These are phyloP conservation scores for Guaruba guarouba DNA, from an alignment of 2,113 vertebrate species.

Conservation along the genomic window DNA sequence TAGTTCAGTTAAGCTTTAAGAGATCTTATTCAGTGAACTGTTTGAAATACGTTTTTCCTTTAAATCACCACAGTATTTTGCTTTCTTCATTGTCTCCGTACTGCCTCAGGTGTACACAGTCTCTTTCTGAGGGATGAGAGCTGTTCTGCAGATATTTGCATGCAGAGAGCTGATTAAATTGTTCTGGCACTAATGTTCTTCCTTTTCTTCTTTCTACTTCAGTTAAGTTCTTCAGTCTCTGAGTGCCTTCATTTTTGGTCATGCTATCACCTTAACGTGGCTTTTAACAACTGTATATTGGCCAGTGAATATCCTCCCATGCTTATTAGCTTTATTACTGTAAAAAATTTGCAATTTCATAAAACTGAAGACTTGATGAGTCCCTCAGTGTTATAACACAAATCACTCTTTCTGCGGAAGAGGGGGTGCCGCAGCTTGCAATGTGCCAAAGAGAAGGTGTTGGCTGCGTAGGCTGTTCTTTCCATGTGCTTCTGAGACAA, in stretches of 20 bases:
- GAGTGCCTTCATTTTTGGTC: not conserved
- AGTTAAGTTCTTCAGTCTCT: not conserved
- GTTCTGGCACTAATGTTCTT: not conserved
- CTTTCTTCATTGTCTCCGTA: not conserved
- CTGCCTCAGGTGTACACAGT: not conserved
- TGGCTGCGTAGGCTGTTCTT: not conserved
- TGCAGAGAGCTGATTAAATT: not conserved
- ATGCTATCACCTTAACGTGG: not conserved
- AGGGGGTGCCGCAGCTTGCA: not conserved
- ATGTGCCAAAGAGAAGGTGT: accelerated
- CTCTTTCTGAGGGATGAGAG: not conserved
- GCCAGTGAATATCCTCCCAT: not conserved
- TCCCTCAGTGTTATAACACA: not conserved
- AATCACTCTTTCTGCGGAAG: not conserved
- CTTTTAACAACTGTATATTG: not conserved
- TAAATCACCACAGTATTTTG: not conserved
- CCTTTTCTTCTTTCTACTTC: not conserved
- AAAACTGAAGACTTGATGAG: not conserved
- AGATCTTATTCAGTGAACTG: not conserved
- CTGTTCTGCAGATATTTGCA: not conserved
- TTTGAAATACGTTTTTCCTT: not conserved
- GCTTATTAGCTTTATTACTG: not conserved
- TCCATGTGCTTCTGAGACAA: not conserved
- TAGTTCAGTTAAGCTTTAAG: not conserved
- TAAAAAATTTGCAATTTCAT: not conserved